These are phyloP conservation scores for Microctenopoma lineatum DNA, from an alignment of 2,797 vertebrate genomes.

Conservation along the genomic window DNA sequence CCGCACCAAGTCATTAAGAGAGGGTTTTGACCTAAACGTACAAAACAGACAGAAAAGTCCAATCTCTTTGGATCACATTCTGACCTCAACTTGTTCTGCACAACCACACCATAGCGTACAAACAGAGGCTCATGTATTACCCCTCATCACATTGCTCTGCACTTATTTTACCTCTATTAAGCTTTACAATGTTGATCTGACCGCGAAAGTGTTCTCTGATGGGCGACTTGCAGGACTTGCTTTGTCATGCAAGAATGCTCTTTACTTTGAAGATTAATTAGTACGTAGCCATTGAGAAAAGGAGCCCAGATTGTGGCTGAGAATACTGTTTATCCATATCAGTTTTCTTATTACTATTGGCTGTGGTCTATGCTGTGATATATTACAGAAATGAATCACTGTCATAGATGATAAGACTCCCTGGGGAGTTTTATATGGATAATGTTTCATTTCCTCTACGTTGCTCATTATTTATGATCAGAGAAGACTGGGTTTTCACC, in stretches of 20 bases:
- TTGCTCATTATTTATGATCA: slow-evolving; percentile 69
- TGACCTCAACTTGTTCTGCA: slow-evolving; percentile 46
- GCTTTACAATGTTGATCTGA: slow-evolving; percentile 62
- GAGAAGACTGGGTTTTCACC: slow-evolving; percentile 51
- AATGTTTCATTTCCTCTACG: slow-evolving; percentile 69
- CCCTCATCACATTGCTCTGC: slow-evolving; percentile 35
- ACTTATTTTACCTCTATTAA: slow-evolving; percentile 37
- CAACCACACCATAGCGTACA: slow-evolving; percentile 54
- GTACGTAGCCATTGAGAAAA: slow-evolving; percentile 44
- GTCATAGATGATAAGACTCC: slow-evolving; percentile 68
- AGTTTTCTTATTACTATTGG: slow-evolving; percentile 66
- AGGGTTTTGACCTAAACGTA: slow-evolving; percentile 62
- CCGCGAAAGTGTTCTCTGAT: slow-evolving; percentile 38
- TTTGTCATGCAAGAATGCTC: slow-evolving; percentile 54
- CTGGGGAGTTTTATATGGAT: slow-evolving; percentile 64
- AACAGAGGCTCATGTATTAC: slow-evolving; percentile 37
- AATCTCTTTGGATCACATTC: slow-evolving; percentile 44
- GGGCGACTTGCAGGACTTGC: slow-evolving; percentile 39
- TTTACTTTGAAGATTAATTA: slow-evolving; percentile 68
- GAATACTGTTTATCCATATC: slow-evolving; percentile 56
- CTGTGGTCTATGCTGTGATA: slow-evolving; percentile 52
- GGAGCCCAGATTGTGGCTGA: slow-evolving; percentile 52
- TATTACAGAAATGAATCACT: slow-evolving; percentile 70
- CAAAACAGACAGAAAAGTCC: slow-evolving; percentile 52
- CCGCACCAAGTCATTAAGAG: slow-evolving; percentile 65